Evolutionary conservation across 2,113 vertebrate species (phyloP).

Genomic region (Dicerorhinus sumatrensis): DNA sequence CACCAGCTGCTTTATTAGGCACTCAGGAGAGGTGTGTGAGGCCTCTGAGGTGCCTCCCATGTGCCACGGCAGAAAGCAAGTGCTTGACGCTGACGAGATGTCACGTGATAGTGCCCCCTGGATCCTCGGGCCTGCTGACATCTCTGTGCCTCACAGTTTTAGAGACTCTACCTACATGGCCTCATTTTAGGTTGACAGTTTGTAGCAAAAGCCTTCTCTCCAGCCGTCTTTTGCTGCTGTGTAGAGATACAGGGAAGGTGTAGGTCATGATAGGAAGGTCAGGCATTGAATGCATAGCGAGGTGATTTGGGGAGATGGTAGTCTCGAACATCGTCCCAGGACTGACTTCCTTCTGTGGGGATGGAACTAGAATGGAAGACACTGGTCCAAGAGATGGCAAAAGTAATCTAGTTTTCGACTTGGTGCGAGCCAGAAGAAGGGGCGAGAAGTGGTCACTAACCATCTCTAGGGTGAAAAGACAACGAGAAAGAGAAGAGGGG

Average conservation of each 20-base stretch:
- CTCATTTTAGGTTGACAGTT: background rate
- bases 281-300: background rate
- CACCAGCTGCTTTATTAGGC: background rate
- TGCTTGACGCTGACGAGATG: background rate
- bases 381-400: background rate
- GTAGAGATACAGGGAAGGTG: background rate
- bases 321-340: background rate
- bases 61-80: background rate
- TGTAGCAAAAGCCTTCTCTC: background rate
- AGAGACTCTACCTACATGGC: background rate
- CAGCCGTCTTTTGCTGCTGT: background rate
- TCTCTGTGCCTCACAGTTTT: background rate
- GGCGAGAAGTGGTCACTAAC: background rate
- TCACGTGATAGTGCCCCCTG: background rate
- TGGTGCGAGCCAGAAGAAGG: background rate
- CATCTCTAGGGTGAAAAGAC: background rate
- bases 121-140: background rate
- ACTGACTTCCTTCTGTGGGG: background rate
- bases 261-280: background rate
- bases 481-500: background rate
- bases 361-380: background rate
- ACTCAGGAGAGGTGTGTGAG: background rate
- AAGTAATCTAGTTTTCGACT: background rate
- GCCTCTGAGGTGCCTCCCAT: background rate
- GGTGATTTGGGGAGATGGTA: background rate